Evolutionary conservation across 2,888 invertebrate genomes (phyloP), one percentile per base, ranked within the genome.

Genomic region (Camponotus fellah): DNA sequence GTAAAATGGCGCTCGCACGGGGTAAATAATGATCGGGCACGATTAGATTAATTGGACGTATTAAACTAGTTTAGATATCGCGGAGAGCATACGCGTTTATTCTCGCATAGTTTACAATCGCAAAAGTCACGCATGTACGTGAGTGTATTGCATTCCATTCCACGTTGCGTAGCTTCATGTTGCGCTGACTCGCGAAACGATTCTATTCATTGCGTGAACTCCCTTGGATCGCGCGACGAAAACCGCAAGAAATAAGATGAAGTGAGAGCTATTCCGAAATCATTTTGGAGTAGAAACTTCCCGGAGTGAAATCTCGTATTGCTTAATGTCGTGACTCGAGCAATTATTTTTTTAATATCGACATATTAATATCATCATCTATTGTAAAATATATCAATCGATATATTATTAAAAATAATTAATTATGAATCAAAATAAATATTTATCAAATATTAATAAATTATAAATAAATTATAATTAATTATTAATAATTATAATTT

Each of bases 31-130:
- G 90, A 90, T 90, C 91, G 87, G 83, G 80, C 86, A 86, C 82
- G 89, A 91, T 91, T 91, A 90, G 88, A 91, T 90, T 92, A 92
- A 92, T 91, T 91, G 91, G 88, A 87, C 89, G 86, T 86, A 91
- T 91, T 91, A 90, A 87, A 88, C 87, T 84, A 87, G 90, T 90
- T 90, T 86, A 90, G 65, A 85, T 66, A 81, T 64, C 69, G 49
- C 77, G 65, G 17, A 40, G 66, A 66, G 74, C 49, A 64, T 60
- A 77, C 65, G 71, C 66, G 84, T 79, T 76, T 79, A 83, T 83
- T 40, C 14, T 56, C 80, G 62, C 77, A 76, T 86, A 86, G 85
- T 85, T 71, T 77, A 65, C 74, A 64, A 64, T 80, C 82, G 81
- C 77, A 81, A 49, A 85, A 85, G 56, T 37, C 34, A 14, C 69